phyloP scores from a whole-genome alignment of 2,888 invertebrate species.

The Esperia sulphurella region DNA sequence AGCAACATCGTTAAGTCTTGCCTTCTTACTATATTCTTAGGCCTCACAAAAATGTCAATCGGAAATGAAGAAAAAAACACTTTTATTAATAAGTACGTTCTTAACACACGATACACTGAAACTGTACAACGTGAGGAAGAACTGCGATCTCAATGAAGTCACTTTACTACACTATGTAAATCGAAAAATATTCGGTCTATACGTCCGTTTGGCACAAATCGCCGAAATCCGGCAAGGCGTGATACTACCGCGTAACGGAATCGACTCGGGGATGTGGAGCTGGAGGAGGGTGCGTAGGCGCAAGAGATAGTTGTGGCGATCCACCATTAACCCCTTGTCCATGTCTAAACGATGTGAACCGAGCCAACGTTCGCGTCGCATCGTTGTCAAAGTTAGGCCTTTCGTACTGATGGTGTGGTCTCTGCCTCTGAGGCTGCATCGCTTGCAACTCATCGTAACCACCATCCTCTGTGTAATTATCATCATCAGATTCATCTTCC shows the following conservation, averaged over 20 bases:
- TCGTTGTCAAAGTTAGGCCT: slow-evolving; percentile 71
- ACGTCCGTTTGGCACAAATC: slow-evolving; percentile 78
- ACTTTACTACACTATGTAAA: slow-evolving; percentile 30
- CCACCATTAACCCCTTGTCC: slow-evolving; percentile 47
- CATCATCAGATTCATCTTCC: slow-evolving; percentile 68
- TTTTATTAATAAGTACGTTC: slow-evolving; percentile 1
- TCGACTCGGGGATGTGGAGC: slow-evolving; percentile 64
- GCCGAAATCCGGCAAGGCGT: slow-evolving; percentile 75
- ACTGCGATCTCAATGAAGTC: slow-evolving; percentile 47
- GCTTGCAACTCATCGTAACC: slow-evolving; percentile 69
- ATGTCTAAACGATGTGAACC: slow-evolving; percentile 66
- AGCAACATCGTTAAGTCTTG: slow-evolving; percentile 12
- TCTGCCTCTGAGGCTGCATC: slow-evolving; percentile 59
- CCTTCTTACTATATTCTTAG: slow-evolving; percentile 4
- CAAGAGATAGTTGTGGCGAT: slow-evolving; percentile 43
- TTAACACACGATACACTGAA: slow-evolving; percentile 19
- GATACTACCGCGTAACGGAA: slow-evolving; percentile 75
- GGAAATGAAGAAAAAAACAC: slow-evolving; percentile 7
- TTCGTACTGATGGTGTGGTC: slow-evolving; percentile 69
- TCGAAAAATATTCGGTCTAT: slow-evolving; percentile 42
- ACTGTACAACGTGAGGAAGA: slow-evolving; percentile 49
- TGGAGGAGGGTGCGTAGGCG: slow-evolving; percentile 59
- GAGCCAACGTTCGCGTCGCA: slow-evolving; percentile 53
- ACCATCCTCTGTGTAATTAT: slow-evolving; percentile 61
- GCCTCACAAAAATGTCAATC: slow-evolving; percentile 3